These are phyloP conservation scores for Margarornis squamiger DNA, from an alignment of 2,797 vertebrate species.

Conservation along the genomic window DNA sequence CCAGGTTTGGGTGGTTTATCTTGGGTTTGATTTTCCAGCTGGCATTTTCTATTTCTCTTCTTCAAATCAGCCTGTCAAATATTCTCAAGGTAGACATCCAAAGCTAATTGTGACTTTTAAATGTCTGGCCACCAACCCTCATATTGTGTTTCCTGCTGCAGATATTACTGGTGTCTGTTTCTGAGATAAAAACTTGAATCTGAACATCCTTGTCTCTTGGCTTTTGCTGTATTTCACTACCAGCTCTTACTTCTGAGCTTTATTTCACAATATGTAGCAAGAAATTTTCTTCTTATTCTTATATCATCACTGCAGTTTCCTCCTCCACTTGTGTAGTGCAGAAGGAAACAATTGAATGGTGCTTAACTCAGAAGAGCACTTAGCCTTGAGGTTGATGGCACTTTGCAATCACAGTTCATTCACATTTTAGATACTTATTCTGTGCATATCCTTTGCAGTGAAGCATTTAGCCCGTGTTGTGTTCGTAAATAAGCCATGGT, in stretches of 20 bases:
- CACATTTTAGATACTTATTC: background rate
- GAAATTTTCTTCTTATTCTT: background rate
- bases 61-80: background rate
- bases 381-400: background rate
- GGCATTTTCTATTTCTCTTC: background rate
- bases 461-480: background rate
- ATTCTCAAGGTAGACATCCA: background rate
- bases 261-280: background rate
- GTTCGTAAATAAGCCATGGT: background rate
- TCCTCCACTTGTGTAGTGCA: background rate
- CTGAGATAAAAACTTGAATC: background rate
- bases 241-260: background rate
- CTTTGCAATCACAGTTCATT: background rate
- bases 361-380: background rate
- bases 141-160: background rate
- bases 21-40: background rate
- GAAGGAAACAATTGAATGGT: background rate
- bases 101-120: background rate
- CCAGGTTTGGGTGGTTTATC: background rate
- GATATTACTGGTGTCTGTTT: background rate
- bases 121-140: background rate
- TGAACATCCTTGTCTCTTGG: background rate
- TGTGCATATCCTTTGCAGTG: background rate
- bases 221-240: background rate
- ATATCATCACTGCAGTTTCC: background rate